Base-by-base conservation (phyloP, 1,140 invertebrate species). In the Littorina saxatilis region DNA sequence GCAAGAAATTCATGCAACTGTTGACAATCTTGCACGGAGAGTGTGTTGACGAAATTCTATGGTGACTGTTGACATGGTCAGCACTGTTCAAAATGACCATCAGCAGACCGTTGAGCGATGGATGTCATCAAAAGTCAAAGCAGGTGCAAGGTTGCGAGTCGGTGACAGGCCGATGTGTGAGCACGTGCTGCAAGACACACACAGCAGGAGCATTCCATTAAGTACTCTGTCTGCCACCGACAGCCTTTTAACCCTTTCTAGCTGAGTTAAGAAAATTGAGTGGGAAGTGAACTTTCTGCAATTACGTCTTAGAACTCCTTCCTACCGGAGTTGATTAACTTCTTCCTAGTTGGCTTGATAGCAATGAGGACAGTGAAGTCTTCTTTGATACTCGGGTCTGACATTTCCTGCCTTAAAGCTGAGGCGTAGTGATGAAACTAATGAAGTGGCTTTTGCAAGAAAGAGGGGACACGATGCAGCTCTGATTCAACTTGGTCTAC, bases 41-140 rank as follows among this genome's bases (percentile, higher is more conserved):
- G n/a, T n/a, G n/a, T n/a, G n/a, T n/a, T n/a, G n/a, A n/a, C n/a
- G n/a, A n/a, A n/a, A n/a, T n/a, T n/a, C n/a, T n/a, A n/a, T n/a
- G n/a, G n/a, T n/a, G n/a, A n/a, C n/a, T n/a, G n/a, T n/a, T n/a
- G n/a, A n/a, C n/a, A n/a, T n/a, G n/a, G n/a, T n/a, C n/a, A n/a
- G n/a, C n/a, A n/a, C n/a, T n/a, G n/a, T n/a, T n/a, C n/a, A n/a
- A n/a, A n/a, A n/a, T n/a, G n/a, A n/a, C n/a, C n/a, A n/a, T n/a
- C n/a, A n/a, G n/a, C n/a, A n/a, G n/a, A n/a, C n/a, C n/a, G n/a
- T n/a, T n/a, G n/a, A n/a, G n/a, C n/a, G n/a, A n/a, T n/a, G n/a
- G n/a, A n/a, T n/a, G 13, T 5, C 27, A 32, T 76, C 55, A 76
- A 76, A 76, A 76, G 50, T 76, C 74, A 76, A 76, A 76, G 55